Evolutionary conservation across 1,140 invertebrate species (phyloP).

Genomic region (Micrasema longulum): DNA sequence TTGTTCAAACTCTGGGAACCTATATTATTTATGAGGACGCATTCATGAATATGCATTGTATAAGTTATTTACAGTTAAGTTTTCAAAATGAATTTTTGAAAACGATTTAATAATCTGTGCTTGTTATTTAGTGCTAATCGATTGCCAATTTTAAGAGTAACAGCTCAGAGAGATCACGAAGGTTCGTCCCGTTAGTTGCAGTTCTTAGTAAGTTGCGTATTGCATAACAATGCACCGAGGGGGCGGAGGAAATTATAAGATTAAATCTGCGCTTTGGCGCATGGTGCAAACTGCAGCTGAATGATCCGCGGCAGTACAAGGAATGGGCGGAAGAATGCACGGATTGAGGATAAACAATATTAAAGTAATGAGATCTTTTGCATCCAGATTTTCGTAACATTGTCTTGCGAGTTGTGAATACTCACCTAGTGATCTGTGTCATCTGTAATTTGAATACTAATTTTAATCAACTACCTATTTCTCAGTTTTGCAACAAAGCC

Average conservation of each 20-base stretch:
- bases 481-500: too few species aligned
- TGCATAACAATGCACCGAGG: constrained; percentile 51
- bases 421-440: neutral
- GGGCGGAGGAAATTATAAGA: constrained; percentile 51
- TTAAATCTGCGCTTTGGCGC: constrained; percentile 39
- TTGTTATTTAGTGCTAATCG: too few species aligned
- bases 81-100: too few species aligned
- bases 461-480: too few species aligned
- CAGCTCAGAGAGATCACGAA: constrained; percentile 23
- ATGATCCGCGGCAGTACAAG: constrained; percentile 27
- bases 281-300: constrained; percentile 19
- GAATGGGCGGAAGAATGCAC: constrained; percentile 39
- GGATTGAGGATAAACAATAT: constrained; percentile 14
- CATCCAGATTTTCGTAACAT: constrained; percentile 29
- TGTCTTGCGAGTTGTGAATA: neutral
- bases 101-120: too few species aligned
- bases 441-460: neutral
- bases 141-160: too few species aligned
- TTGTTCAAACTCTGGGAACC: too few species aligned
- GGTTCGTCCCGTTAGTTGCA: constrained; percentile 20
- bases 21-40: too few species aligned
- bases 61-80: too few species aligned
- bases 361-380: constrained; percentile 35
- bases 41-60: too few species aligned
- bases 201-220: constrained; percentile 22